Conservation (phyloP, 2,113 vertebrate genomes). For the Gobius niger region DNA sequence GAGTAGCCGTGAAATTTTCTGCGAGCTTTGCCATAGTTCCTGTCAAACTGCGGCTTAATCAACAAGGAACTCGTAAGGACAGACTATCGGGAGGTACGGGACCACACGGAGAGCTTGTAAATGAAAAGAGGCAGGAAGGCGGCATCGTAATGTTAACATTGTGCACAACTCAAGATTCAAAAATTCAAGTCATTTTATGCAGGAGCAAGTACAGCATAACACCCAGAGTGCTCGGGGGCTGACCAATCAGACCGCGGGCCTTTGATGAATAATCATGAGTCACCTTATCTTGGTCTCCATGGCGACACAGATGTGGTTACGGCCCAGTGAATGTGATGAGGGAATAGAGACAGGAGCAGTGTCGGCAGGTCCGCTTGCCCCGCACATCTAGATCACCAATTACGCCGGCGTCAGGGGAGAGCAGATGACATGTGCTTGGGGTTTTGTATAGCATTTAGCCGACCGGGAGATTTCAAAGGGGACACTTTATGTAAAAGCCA, state of each 20-base stretch:
- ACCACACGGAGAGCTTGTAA: conserved; percentile 36
- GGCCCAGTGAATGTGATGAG: conserved; percentile 62
- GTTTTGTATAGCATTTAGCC: background rate
- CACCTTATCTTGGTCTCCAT: conserved; percentile 74
- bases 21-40: conserved; percentile 4
- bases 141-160: background rate
- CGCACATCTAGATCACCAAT: conserved; percentile 69
- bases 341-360: conserved; percentile 62
- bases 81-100: conserved; percentile 10
- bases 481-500: no score
- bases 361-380: conserved; percentile 46
- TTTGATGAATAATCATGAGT: conserved; percentile 76
- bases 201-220: no score
- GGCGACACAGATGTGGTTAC: conserved; percentile 70
- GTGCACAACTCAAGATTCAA: conserved; percentile 22
- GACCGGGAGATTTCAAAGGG: no score
- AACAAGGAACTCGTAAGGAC: conserved; percentile 17
- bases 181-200: no score
- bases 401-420: conserved; percentile 46
- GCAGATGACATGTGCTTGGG: conserved; percentile 30
- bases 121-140: conserved; percentile 9
- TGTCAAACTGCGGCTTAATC: conserved; percentile 26
- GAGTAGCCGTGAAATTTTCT: conserved; percentile 3
- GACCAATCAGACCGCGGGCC: conserved; percentile 62
- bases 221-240: conserved; percentile 48